Conservation (phyloP, 2,888 invertebrate species). For the Sesia apiformis region DNA sequence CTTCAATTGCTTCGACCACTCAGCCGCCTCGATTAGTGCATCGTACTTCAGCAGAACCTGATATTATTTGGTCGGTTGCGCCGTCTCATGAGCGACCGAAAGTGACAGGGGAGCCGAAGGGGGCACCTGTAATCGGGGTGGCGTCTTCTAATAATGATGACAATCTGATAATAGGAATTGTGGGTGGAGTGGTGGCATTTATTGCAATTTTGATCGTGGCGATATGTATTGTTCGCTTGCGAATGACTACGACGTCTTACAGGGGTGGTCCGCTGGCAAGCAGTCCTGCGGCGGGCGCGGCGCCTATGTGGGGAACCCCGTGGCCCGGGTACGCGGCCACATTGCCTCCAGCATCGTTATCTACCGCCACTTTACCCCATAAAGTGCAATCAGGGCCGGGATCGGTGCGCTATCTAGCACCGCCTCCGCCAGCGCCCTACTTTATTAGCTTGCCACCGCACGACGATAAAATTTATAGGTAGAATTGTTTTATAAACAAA, state of each 20-base stretch:
- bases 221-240: conserved; percentile 89
- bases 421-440: conserved; percentile 78
- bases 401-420: conserved; percentile 71
- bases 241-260: conserved; percentile 80
- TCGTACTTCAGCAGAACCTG: conserved; percentile 83
- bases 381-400: conserved; percentile 74
- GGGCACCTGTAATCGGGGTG: conserved; percentile 69
- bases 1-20: conserved; percentile 56
- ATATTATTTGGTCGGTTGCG: conserved; percentile 93
- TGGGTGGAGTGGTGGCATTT: conserved; percentile 93
- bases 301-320: conserved; percentile 74
- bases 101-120: conserved; percentile 75
- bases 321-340: conserved; percentile 76
- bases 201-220: conserved; percentile 90
- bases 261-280: conserved; percentile 80
- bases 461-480: conserved; percentile 79
- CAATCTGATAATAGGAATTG: conserved; percentile 95
- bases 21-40: conserved; percentile 69
- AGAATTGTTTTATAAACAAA: conserved; percentile 19
- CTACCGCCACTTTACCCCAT: conserved; percentile 79
- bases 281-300: conserved; percentile 75
- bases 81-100: conserved; percentile 78
- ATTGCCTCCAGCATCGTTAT: conserved; percentile 74
- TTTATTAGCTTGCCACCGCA: conserved; percentile 77
- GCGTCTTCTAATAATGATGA: conserved; percentile 87